Evolutionary conservation across 1,140 invertebrate species (phyloP).

Genomic region (Dermatophagoides farinae): DNA sequence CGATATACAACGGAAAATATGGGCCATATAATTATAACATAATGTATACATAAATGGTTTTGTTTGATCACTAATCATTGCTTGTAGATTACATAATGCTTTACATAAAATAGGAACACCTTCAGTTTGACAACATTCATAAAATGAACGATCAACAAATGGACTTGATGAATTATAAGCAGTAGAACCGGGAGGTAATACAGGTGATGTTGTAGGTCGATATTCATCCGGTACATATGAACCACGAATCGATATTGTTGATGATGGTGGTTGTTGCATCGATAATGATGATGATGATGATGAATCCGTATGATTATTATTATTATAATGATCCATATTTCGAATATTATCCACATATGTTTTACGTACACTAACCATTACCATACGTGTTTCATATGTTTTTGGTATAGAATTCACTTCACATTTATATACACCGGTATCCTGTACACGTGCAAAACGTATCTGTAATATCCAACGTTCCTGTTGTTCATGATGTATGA

Average conservation of each 20-base stretch:
- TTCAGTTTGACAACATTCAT: slow-evolving; percentile 41
- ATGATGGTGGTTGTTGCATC: slow-evolving; percentile 5
- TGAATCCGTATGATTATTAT: slow-evolving; percentile 10
- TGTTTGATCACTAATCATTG: slow-evolving; percentile 49
- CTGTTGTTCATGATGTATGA: slow-evolving; percentile 49
- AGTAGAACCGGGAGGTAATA: neutral
- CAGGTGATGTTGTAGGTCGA: neutral
- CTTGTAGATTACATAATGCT: slow-evolving; percentile 59
- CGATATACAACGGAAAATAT: slow-evolving; percentile 43
- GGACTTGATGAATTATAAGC: neutral
- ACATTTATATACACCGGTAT: slow-evolving; percentile 55
- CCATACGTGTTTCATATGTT: slow-evolving; percentile 46
- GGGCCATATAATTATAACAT: slow-evolving; percentile 50
- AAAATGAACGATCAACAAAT: slow-evolving; percentile 38
- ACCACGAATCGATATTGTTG: neutral
- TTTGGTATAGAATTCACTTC: slow-evolving; percentile 58
- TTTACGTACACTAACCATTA: slow-evolving; percentile 29
- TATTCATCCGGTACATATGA: no score
- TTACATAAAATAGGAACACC: slow-evolving; percentile 45
- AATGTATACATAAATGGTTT: slow-evolving; percentile 44
- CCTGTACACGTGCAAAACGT: slow-evolving; percentile 38
- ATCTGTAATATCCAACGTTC: slow-evolving; percentile 66
- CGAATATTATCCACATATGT: slow-evolving; percentile 23
- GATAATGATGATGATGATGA: slow-evolving; percentile 13
- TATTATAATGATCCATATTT: neutral